Conservation (phyloP, 2,113 vertebrate species). For the Chloropsis cyanopogon region DNA sequence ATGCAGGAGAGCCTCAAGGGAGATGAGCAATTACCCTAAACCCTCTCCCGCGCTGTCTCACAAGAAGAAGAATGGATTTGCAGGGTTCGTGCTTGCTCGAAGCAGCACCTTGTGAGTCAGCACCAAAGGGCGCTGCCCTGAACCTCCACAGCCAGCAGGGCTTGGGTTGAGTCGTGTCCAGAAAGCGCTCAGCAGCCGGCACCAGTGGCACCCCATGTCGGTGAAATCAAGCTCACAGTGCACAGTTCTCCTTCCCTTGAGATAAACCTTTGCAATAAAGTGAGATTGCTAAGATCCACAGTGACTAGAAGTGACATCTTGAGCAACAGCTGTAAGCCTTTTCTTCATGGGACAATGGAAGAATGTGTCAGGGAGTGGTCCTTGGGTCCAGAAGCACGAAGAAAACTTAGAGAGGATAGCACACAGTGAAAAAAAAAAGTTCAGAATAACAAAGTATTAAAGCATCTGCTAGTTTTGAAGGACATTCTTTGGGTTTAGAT, state of each 20-base stretch:
- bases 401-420: neutral
- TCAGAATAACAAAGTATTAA: neutral
- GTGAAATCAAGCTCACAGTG: neutral
- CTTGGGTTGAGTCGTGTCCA: neutral
- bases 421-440: neutral
- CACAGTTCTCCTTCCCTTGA: neutral
- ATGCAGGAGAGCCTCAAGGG: constrained; percentile 9
- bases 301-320: neutral
- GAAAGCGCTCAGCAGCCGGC: neutral
- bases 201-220: neutral
- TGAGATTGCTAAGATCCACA: neutral
- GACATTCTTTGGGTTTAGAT: neutral
- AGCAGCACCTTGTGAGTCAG: neutral
- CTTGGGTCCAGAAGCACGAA: neutral
- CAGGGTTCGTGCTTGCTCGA: neutral
- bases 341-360: neutral
- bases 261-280: neutral
- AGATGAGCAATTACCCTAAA: constrained; percentile 46
- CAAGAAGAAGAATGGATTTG: constrained; percentile 46
- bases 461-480: neutral
- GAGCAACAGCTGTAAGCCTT: neutral
- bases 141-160: neutral
- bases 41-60: neutral
- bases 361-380: neutral
- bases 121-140: neutral